Conservation (phyloP, 2,888 invertebrate genomes). For the Sinelater perroti region DNA sequence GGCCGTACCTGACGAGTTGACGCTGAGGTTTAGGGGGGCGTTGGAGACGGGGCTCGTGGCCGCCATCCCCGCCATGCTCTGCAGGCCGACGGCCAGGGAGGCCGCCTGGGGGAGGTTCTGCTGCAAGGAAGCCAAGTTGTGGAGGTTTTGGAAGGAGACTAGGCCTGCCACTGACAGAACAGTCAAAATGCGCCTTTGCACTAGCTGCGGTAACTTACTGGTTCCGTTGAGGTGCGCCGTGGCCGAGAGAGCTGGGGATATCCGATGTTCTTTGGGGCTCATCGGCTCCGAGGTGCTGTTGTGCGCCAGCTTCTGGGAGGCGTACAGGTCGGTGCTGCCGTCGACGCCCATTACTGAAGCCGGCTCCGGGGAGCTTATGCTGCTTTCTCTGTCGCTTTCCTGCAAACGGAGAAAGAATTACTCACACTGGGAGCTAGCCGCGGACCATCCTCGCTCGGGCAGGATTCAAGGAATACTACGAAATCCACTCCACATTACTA, state of each 20-base stretch:
- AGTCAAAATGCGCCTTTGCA: neutral
- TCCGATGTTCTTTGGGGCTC: constrained; percentile 48
- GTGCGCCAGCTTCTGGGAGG: constrained; percentile 49
- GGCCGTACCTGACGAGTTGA: constrained; percentile 62
- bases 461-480: too few species aligned
- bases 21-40: constrained; percentile 84
- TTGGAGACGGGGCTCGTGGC: constrained; percentile 71
- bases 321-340: constrained; percentile 56
- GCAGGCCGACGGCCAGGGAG: constrained; percentile 69
- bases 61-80: constrained; percentile 65
- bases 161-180: constrained; percentile 72
- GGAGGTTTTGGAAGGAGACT: constrained; percentile 79
- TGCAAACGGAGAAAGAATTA: constrained; percentile 52
- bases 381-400: constrained; percentile 73
- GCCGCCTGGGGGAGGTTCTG: constrained; percentile 70
- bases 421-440: too few species aligned
- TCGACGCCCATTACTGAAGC: constrained; percentile 61
- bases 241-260: constrained; percentile 61
- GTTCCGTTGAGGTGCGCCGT: constrained; percentile 72
- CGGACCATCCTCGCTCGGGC: too few species aligned
- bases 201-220: constrained; percentile 65
- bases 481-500: too few species aligned
- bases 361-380: constrained; percentile 70
- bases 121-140: constrained; percentile 78
- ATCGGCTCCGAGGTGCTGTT: constrained; percentile 40